Base-by-base conservation (phyloP, 2,797 vertebrate species). In the Bradypodion pumilum region DNA sequence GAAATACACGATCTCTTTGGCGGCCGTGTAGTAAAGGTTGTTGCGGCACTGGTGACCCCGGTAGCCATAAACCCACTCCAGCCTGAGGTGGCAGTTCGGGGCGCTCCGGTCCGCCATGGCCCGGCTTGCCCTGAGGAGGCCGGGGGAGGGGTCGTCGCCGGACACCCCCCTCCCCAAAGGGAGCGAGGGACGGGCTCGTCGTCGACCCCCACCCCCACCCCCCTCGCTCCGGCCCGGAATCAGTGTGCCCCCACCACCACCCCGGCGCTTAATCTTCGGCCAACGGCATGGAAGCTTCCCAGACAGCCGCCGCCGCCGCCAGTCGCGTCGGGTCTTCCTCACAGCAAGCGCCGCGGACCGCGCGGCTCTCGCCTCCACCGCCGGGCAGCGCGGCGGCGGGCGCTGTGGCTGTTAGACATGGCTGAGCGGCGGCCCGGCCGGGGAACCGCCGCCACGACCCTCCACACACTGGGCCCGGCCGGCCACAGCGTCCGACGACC, bases 11-110 rank as follows among this genome's bases (percentile, higher is more conserved):
- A 99, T 98, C 93, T 99, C 98, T 96, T 98, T 98, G 93, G 98
- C 98, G 88, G 98, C 98, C 42, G 98, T 99, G 96, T 99, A 99
- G 96, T 98, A 99, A 94, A 99, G 98, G 97, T 99, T 99, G 98
- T 99, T 99, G 96, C 98, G 98, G 96, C 98, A 99, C 96, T 99
- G 98, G 90, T 99, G 98, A 90, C 98, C 98, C 93, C 98, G 97
- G 97, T 99, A 99, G 92, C 98, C 98, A 94, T 99, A 99, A 91
- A 99, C 98, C 98, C 98, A 99, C 94, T 99, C 98, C 92, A 99
- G 97, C 96, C 98, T 97, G 95, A 99, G 97, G 97, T 98, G 98
- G 97, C 98, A 98, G 95, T 96, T 97, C 86, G 98, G 98, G 95
- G 98, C 97, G 94, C 98, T 98, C 92, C 98, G 97, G 97, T 98